A percentile compares a stretch with the other conserved stretches of the same genome.
Conservation (phyloP, 2,113 vertebrate species). For the Fulmarus glacialis region DNA sequence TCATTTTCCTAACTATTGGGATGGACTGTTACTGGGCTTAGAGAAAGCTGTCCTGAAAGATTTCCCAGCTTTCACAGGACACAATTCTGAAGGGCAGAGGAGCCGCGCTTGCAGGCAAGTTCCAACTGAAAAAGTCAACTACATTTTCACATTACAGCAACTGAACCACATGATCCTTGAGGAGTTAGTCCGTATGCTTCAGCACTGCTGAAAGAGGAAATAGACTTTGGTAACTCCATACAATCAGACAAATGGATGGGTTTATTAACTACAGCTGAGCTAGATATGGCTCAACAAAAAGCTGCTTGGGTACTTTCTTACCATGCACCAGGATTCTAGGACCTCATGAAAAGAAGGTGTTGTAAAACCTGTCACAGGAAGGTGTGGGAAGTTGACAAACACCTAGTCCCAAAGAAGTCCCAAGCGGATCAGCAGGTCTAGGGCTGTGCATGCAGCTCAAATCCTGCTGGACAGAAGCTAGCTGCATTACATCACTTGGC, state of each 20-base stretch:
- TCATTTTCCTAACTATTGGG: background rate
- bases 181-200: background rate
- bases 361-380: background rate
- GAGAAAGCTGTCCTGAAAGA: background rate
- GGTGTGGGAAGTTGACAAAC: background rate
- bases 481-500: background rate
- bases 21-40: background rate
- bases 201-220: background rate
- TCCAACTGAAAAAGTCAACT: background rate
- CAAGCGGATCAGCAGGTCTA: background rate
- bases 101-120: background rate
- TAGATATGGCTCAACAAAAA: background rate
- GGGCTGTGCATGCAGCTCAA: background rate
- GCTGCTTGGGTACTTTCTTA: background rate
- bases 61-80: background rate
- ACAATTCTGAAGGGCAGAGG: background rate
- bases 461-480: background rate
- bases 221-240: background rate
- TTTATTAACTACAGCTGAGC: background rate
- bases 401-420: background rate
- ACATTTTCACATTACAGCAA: background rate
- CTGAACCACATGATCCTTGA: fast-evolving
- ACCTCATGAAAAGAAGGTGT: background rate
- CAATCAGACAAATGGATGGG: background rate
- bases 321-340: background rate